phyloP scores from a whole-genome alignment of 2,113 vertebrate genomes.

The Phyllostomus hastatus region DNA sequence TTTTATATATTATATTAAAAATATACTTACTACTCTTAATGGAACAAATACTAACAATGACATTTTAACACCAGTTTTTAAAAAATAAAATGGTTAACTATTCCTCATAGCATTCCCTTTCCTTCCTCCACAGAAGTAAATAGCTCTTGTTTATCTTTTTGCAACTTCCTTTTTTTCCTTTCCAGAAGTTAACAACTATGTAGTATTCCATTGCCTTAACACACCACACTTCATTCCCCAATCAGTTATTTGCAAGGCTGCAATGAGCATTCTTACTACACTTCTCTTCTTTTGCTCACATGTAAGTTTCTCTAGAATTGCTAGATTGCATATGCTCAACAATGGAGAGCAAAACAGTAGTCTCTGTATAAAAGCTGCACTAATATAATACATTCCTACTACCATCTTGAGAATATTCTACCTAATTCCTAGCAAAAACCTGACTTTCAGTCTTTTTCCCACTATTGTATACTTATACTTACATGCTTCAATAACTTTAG shows the following conservation, averaged over 20 bases:
- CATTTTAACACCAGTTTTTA: not conserved
- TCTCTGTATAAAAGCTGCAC: not conserved
- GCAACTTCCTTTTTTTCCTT: not conserved
- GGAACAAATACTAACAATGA: not conserved
- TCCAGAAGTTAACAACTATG: not conserved
- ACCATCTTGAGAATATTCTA: not conserved
- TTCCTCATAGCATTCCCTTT: not conserved
- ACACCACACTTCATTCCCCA: not conserved
- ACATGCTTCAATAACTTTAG: constrained; percentile 2
- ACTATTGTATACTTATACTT: not conserved
- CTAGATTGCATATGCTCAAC: not conserved
- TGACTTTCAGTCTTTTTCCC: not conserved
- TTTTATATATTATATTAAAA: not conserved
- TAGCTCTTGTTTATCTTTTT: not conserved
- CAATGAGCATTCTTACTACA: not conserved
- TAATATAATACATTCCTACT: not conserved
- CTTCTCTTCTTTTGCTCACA: not conserved
- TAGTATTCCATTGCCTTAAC: not conserved
- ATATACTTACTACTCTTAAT: not conserved
- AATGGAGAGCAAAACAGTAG: not conserved
- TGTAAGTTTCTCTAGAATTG: not conserved
- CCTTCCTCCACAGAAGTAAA: not conserved
- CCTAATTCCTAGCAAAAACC: not conserved
- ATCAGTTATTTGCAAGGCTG: not conserved
- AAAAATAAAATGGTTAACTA: not conserved